A percentile compares a stretch with the other conserved stretches of the same genome.
Evolutionary conservation across 2,113 vertebrate species (phyloP).

Genomic region (Saccopteryx leptura): DNA sequence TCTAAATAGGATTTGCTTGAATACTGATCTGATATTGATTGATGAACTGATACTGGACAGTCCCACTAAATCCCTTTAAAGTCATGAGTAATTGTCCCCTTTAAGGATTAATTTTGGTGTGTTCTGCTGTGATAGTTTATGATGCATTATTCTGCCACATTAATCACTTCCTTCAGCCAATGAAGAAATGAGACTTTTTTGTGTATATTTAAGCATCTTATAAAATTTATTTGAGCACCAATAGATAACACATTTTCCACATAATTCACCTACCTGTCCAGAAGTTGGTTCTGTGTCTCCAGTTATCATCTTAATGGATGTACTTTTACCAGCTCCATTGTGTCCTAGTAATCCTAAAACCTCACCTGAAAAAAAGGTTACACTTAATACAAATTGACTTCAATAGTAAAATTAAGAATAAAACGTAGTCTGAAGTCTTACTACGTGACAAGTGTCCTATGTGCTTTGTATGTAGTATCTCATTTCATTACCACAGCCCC

Average conservation of each 20-base stretch:
- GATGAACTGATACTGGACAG: background rate
- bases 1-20: background rate
- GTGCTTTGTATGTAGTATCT: background rate
- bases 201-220: background rate
- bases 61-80: background rate
- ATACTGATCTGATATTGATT: background rate
- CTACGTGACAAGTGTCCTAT: background rate
- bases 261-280: constrained; percentile 91
- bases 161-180: background rate
- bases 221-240: background rate
- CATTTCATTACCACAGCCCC: background rate
- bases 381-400: background rate
- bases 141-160: background rate
- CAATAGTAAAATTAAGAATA: background rate
- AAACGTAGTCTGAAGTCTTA: background rate
- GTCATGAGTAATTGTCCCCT: background rate
- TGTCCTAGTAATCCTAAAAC: constrained; percentile 95
- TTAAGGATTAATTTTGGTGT: background rate
- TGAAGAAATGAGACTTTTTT: background rate
- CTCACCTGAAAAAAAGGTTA: constrained; percentile 89
- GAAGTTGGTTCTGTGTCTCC: constrained; percentile 90
- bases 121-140: background rate
- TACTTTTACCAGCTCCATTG: constrained; percentile 97
- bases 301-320: constrained; percentile 93
- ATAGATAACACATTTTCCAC: background rate